Evolutionary conservation across 2,888 invertebrate genomes (phyloP).

Genomic region (Beris morrisii): DNA sequence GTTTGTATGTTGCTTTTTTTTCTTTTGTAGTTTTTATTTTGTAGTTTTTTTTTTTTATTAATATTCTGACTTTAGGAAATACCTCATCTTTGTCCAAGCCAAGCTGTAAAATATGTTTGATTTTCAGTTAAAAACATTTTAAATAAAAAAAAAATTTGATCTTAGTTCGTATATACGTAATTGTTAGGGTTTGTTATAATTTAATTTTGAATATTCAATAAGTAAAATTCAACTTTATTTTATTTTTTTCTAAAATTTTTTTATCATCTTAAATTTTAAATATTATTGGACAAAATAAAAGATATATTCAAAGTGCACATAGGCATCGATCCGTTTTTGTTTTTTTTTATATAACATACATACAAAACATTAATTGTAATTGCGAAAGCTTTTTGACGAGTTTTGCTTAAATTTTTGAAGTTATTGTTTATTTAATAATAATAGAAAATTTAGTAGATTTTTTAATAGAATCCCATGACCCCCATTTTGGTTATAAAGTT

Average conservation of each 20-base stretch:
- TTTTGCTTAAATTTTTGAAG: no score
- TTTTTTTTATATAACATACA: no score
- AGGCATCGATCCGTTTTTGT: conserved; percentile 1
- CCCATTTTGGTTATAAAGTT: no score
- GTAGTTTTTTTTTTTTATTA: conserved; percentile 32
- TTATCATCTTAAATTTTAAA: not conserved
- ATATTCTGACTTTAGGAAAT: conserved; percentile 54
- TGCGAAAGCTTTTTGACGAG: no score
- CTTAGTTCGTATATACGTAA: no score
- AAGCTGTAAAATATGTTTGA: conserved; percentile 70
- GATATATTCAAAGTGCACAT: conserved; percentile 10
- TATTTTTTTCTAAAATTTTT: not conserved
- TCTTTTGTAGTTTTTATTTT: conserved; percentile 32
- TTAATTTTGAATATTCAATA: no score
- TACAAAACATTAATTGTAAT: no score
- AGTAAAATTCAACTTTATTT: not conserved
- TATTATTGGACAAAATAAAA: conserved; percentile 5
- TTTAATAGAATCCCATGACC: no score
- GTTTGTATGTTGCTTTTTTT: conserved; percentile 39
- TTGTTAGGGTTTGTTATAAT: no score
- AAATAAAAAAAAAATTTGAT: no score
- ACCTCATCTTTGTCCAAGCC: conserved; percentile 93
- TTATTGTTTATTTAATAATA: no score
- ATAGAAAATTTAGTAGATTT: no score
- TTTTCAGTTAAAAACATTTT: conserved; percentile 18